A percentile compares a stretch with the other conserved stretches of the same genome.
Evolutionary conservation across 2,888 invertebrate genomes (phyloP).

Genomic region (Bellardia pandia): DNA sequence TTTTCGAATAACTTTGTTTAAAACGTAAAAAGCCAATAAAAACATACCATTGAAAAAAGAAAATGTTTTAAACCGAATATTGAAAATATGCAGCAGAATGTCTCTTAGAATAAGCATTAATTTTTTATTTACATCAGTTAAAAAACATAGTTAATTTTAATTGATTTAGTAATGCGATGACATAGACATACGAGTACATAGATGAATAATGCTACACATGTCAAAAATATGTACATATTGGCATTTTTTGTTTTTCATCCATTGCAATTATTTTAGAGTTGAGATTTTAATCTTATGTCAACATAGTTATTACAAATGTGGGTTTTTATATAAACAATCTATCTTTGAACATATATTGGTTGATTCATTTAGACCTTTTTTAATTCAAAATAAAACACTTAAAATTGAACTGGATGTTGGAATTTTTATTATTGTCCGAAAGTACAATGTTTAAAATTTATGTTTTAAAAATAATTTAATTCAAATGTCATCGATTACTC

Average conservation of each 20-base stretch:
- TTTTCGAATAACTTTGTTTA: slow-evolving; percentile 25
- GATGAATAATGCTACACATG: neutral
- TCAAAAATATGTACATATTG: neutral
- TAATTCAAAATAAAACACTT: no score
- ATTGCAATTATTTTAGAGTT: slow-evolving; percentile 5
- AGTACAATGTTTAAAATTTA: no score
- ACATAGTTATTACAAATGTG: neutral
- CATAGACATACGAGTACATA: neutral
- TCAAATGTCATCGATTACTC: no score
- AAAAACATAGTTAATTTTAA: slow-evolving; percentile 9
- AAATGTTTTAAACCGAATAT: slow-evolving; percentile 18
- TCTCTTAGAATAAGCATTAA: slow-evolving; percentile 10
- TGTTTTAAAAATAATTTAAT: no score
- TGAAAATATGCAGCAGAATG: neutral
- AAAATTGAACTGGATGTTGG: no score
- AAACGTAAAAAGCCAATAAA: neutral
- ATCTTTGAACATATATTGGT: no score
- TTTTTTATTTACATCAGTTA: slow-evolving; percentile 38
- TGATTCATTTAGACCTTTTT: no score
- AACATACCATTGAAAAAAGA: neutral
- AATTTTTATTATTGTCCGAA: no score
- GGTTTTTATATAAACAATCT: no score
- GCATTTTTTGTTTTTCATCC: neutral
- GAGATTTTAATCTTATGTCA: neutral
- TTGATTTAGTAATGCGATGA: slow-evolving; percentile 47